Evolutionary conservation across 2,113 vertebrate species (phyloP), one percentile per base, ranked within the genome.

Genomic region (Grammomys dolichurus): DNA sequence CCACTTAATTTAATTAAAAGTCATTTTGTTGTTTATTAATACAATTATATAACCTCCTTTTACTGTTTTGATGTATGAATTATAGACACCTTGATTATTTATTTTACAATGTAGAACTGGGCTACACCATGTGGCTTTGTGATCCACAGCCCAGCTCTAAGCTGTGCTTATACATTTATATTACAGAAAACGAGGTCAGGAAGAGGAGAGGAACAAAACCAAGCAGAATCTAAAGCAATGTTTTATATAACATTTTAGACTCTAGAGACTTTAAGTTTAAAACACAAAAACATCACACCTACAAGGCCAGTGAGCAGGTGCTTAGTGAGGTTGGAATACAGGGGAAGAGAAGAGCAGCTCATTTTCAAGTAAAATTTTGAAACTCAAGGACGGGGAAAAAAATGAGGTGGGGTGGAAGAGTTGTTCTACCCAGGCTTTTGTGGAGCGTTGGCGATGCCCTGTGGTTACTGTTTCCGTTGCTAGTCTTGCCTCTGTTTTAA

Each of bases 321-420:
- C 2, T 81, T 33, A 58, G 67, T 31, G 16, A 89, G 46, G 43
- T 51, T 92, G n/a, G 88, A 73, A 72, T 19, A 69, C 9, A 70
- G 17, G 48, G 78, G 72, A 70, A 93, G 63, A 22, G 46, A 77
- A 48, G 51, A 40, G 31, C 13, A 89, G 28, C 43, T 89, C 7
- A 63, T 82, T 89, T 84, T 95, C 86, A 91, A 75, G 56, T 93
- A 63, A 58, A 91, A 70, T 92, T 89, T 80, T 85, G 80, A 91
- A 31, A 65, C 56, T 0, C 1, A 2, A 19, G 26, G 88, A 12
- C 90, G 65, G 14, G 43, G 17, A 31, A 5, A 4, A 4, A 54
- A 87, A 51, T 51, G 36, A 90, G 36, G 13, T 40, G n/a, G n/a
- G 24, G 24, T 9, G 22, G 81, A 26, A 28, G 1, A 5, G 2